Evolutionary conservation across 2,797 vertebrate genomes (phyloP).

Genomic region (Streptopelia turtur): DNA sequence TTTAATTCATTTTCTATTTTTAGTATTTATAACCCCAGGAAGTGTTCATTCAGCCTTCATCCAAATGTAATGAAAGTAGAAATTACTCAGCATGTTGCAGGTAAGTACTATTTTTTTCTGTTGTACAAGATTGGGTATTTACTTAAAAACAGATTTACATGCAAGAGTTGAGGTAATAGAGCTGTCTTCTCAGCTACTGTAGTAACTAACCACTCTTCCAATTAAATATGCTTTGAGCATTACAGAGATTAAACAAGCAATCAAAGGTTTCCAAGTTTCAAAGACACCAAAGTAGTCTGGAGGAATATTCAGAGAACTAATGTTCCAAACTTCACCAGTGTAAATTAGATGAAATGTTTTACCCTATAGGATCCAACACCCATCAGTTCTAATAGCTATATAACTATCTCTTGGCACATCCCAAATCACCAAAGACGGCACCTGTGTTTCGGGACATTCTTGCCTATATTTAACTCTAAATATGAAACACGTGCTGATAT

Average conservation of each 20-base stretch:
- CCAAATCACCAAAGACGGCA: neutral
- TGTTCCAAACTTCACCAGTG: neutral
- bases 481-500: neutral
- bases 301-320: neutral
- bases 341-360: neutral
- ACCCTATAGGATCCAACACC: neutral
- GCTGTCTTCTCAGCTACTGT: neutral
- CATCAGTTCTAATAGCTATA: neutral
- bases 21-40: constrained; percentile 9
- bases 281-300: neutral
- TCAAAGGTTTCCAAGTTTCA: neutral
- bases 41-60: constrained; percentile 12
- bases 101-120: neutral
- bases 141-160: neutral
- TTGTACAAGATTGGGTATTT: neutral
- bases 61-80: constrained; percentile 14
- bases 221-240: neutral
- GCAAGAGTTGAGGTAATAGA: neutral
- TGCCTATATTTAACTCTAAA: neutral
- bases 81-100: constrained; percentile 36
- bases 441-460: neutral
- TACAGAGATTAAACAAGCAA: neutral
- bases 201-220: neutral
- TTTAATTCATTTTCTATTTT: constrained; percentile 10
- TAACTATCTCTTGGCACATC: neutral